Conservation (phyloP, 1,140 invertebrate species). For the Rhynchophorus ferrugineus region DNA sequence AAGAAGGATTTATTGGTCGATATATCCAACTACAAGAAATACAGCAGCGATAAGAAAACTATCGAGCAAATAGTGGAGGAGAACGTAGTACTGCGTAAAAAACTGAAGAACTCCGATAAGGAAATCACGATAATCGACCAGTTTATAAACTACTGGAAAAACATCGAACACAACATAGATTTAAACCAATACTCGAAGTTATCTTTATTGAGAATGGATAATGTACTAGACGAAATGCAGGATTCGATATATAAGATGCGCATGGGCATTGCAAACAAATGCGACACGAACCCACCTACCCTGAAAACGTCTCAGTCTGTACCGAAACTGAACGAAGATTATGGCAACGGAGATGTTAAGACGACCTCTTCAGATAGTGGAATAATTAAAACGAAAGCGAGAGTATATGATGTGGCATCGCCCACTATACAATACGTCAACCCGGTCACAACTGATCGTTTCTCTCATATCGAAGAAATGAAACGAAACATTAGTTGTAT, state of each 20-base stretch:
- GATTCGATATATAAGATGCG: conserved; percentile 15
- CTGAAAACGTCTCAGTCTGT: conserved; percentile 18
- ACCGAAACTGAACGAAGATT: conserved; percentile 12
- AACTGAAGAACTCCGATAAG: conserved; percentile 17
- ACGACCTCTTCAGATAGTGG: not conserved
- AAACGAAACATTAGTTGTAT: conserved; percentile 20
- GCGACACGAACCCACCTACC: conserved; percentile 8
- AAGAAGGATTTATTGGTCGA: conserved; percentile 7
- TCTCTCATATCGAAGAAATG: conserved; percentile 22
- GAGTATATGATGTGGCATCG: conserved; percentile 11
- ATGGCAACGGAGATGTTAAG: conserved; percentile 10
- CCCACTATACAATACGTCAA: conserved; percentile 2
- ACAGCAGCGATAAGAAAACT: conserved; percentile 5
- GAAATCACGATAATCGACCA: conserved; percentile 19
- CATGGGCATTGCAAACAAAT: conserved; percentile 11
- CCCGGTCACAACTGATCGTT: not conserved
- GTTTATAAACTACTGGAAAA: conserved; percentile 20
- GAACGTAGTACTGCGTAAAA: conserved; percentile 16
- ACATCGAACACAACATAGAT: conserved; percentile 14
- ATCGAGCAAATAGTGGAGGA: conserved; percentile 17
- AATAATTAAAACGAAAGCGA: conserved; percentile 19
- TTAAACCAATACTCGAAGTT: conserved; percentile 15
- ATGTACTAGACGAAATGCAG: conserved; percentile 17
- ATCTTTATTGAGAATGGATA: conserved; percentile 17
- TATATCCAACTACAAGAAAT: not conserved